Evolutionary conservation across 2,113 vertebrate genomes (phyloP).

Genomic region (Poecile atricapillus): DNA sequence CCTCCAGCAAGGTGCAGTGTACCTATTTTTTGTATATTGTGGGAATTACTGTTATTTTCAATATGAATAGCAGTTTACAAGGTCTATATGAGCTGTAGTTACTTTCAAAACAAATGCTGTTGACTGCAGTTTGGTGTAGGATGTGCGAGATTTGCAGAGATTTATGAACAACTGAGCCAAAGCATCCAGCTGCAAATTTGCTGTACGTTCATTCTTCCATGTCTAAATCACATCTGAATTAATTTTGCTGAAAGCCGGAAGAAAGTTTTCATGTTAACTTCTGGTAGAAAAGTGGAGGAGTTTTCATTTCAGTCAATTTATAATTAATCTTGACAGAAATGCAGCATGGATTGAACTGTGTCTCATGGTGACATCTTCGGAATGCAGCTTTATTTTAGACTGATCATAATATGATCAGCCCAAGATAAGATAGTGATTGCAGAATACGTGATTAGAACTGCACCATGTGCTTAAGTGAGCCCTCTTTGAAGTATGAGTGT

Average conservation of each 20-base stretch:
- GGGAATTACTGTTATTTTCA: background rate
- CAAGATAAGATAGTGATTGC: background rate
- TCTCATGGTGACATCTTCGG: background rate
- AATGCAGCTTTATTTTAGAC: background rate
- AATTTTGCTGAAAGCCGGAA: background rate
- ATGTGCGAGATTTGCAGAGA: background rate
- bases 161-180: background rate
- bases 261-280: background rate
- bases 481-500: constrained; percentile 15
- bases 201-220: background rate
- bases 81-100: background rate
- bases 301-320: background rate
- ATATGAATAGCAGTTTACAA: background rate
- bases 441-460: background rate
- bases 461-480: background rate
- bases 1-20: background rate
- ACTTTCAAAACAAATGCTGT: background rate
- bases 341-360: background rate
- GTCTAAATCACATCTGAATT: background rate
- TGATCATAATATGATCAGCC: background rate
- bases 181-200: background rate
- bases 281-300: background rate
- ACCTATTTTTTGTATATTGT: background rate
- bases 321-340: background rate
- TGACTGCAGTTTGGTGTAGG: background rate